Conservation (phyloP, 1,140 invertebrate genomes). For the Rhagoletis pomonella region DNA sequence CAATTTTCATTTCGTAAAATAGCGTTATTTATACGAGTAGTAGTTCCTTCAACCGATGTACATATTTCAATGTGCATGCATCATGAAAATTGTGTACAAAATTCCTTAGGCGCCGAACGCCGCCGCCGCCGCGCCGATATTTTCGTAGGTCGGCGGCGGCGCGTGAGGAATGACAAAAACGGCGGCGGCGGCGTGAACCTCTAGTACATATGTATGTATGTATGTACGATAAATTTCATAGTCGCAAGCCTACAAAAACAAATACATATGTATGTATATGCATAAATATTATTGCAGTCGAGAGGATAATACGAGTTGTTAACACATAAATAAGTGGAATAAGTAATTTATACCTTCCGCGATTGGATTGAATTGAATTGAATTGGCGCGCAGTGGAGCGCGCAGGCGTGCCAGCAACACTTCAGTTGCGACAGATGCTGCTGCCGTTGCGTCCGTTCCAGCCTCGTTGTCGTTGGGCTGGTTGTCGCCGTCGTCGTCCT, state of each 20-base stretch:
- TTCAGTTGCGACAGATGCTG: background rate
- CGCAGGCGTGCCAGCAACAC: slow-evolving; percentile 35
- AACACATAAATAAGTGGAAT: slow-evolving; percentile 55
- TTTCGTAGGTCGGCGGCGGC: too few species aligned
- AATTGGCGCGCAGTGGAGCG: slow-evolving; percentile 26
- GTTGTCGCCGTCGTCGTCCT: background rate
- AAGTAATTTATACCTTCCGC: slow-evolving; percentile 55
- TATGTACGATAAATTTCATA: background rate
- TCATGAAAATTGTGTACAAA: too few species aligned
- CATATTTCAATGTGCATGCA: too few species aligned
- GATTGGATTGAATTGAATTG: slow-evolving; percentile 41
- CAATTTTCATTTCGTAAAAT: too few species aligned
- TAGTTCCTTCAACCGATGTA: too few species aligned
- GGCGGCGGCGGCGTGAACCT: background rate
- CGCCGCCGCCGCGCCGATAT: too few species aligned
- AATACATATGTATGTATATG: background rate
- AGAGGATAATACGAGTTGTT: slow-evolving; percentile 55
- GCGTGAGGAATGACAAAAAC: too few species aligned
- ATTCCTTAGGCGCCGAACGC: too few species aligned
- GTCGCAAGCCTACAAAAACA: background rate
- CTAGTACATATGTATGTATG: background rate
- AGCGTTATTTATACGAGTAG: too few species aligned
- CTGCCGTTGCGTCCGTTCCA: background rate
- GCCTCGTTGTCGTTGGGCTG: background rate
- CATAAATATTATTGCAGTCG: slow-evolving; percentile 54